A percentile compares a stretch with the other conserved stretches of the same genome.
Evolutionary conservation across 2,797 vertebrate genomes (phyloP).

Genomic region (Gambusia yucatana): DNA sequence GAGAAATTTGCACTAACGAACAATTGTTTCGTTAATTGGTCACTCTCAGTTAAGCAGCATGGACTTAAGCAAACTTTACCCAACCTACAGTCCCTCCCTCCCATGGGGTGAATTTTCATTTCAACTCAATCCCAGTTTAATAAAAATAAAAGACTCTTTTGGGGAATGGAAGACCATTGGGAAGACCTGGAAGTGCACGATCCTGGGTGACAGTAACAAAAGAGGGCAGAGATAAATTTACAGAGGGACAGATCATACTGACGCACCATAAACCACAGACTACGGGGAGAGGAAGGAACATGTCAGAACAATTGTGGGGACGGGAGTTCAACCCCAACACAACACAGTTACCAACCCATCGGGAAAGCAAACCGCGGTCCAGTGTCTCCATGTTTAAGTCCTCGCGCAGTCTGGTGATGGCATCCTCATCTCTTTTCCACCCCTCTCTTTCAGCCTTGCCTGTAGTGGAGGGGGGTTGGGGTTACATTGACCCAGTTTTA

Average conservation of each 20-base stretch:
- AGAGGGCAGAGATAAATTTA: slow-evolving; percentile 45
- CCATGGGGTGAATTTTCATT: slow-evolving; percentile 42
- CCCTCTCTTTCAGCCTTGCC: slow-evolving; percentile 78
- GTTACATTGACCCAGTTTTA: slow-evolving; percentile 86
- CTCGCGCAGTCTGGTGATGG: slow-evolving; percentile 73
- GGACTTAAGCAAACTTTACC: not conserved
- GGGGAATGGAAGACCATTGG: slow-evolving; percentile 24
- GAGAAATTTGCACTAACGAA: no score
- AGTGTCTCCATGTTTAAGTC: slow-evolving; percentile 76
- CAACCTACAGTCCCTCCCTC: not conserved
- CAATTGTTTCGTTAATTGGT: no score
- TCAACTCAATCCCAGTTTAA: slow-evolving; percentile 15
- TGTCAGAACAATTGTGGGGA: slow-evolving; percentile 48
- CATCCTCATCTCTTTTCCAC: slow-evolving; percentile 71
- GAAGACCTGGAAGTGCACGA: slow-evolving; percentile 39
- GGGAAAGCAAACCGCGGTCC: slow-evolving; percentile 67
- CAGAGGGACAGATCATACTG: slow-evolving; percentile 64
- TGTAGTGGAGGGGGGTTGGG: slow-evolving; percentile 82
- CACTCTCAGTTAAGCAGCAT: not conserved
- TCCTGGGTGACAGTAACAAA: slow-evolving; percentile 49
- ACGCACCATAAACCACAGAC: slow-evolving; percentile 68
- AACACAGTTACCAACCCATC: slow-evolving; percentile 73
- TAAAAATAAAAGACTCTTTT: slow-evolving; percentile 20
- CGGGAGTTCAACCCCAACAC: slow-evolving; percentile 49
- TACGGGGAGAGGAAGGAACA: slow-evolving; percentile 46